A percentile compares a stretch with the other conserved stretches of the same genome.
phyloP scores from a whole-genome alignment of 2,888 invertebrate genomes.

The Celastrina argiolus region DNA sequence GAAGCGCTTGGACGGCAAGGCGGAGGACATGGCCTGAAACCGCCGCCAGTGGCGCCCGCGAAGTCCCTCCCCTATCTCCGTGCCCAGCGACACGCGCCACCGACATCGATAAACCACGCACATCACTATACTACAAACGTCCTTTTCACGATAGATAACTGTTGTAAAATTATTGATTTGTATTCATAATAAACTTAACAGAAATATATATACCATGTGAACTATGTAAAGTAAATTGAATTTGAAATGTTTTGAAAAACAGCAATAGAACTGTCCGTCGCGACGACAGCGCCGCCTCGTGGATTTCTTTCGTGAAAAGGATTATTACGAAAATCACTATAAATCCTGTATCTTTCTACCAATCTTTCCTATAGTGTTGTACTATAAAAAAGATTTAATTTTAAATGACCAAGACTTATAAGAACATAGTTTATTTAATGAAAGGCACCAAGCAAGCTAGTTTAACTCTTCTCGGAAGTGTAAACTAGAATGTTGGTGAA shows the following conservation, averaged over 20 bases:
- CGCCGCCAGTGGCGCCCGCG: slow-evolving; percentile 28
- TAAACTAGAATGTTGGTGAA: not conserved
- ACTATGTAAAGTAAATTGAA: not conserved
- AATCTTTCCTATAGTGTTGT: not conserved
- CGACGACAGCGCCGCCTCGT: not conserved
- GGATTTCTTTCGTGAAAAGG: not conserved
- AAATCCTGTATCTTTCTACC: not conserved
- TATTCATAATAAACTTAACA: not conserved
- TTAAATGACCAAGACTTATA: not conserved
- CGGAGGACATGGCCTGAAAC: slow-evolving; percentile 67
- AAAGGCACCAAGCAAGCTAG: not conserved
- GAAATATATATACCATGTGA: not conserved
- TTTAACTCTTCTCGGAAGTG: not conserved
- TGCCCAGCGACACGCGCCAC: slow-evolving; percentile 35
- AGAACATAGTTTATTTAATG: not conserved
- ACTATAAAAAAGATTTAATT: not conserved
- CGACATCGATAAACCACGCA: slow-evolving; percentile 7
- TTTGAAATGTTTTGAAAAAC: not conserved
- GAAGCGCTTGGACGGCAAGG: slow-evolving; percentile 67
- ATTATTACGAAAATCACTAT: not conserved
- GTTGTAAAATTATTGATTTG: not conserved
- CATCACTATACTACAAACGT: not conserved
- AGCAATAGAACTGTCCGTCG: not conserved
- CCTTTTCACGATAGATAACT: not conserved
- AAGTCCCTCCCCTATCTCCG: slow-evolving; percentile 34